Conservation (phyloP, 2,797 vertebrate genomes). For the Catharus ustulatus region DNA sequence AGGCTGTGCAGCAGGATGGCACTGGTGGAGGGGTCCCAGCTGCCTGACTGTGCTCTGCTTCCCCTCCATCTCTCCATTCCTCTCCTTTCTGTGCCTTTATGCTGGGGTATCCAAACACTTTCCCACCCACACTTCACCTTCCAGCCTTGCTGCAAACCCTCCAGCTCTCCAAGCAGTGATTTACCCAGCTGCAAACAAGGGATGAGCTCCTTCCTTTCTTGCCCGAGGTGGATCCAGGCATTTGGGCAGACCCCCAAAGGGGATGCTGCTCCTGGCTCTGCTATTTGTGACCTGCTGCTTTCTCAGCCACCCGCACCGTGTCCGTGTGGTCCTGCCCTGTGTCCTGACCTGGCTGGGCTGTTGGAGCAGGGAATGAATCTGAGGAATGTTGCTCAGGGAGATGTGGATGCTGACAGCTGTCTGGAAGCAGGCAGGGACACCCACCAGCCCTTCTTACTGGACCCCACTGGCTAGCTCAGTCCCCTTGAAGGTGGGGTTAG, state of each 20-base stretch:
- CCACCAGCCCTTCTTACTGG: neutral
- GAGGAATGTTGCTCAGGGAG: neutral
- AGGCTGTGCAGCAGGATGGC: accelerated
- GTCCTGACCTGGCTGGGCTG: neutral
- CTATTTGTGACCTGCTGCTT: neutral
- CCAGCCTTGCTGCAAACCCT: neutral
- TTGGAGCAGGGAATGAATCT: neutral
- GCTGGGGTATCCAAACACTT: neutral
- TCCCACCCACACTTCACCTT: neutral
- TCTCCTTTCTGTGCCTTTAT: neutral
- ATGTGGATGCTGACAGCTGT: neutral
- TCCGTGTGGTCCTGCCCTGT: neutral
- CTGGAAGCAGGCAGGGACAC: neutral
- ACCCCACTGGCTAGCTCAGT: neutral
- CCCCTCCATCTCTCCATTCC: neutral
- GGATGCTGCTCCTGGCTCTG: neutral
- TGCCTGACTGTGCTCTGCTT: neutral
- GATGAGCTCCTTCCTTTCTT: neutral
- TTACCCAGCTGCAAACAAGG: neutral
- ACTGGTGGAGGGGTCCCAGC: neutral
- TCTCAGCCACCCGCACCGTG: accelerated
- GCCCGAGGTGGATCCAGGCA: neutral
- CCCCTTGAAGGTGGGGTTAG: neutral
- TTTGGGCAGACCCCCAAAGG: neutral
- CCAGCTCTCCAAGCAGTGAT: neutral